Percentiles rank a stretch among this genome's conserved stretches.
Evolutionary conservation across 1,140 invertebrate genomes (phyloP).

Genomic region (Heliconius himera): DNA sequence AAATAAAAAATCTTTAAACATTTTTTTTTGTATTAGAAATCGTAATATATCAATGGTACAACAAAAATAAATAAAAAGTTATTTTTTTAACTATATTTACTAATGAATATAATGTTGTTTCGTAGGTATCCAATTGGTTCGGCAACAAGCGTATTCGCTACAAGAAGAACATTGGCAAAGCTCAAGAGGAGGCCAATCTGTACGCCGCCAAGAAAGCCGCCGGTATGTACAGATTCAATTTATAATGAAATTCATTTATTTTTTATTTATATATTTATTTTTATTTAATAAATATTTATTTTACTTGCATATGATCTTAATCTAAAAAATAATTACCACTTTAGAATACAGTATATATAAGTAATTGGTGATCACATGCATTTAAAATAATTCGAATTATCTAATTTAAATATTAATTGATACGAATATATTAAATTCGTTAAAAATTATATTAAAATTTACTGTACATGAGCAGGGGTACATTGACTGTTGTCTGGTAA

Average conservation of each 20-base stretch:
- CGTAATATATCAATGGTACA: too few species aligned
- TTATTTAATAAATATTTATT: background rate
- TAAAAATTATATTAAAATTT: background rate
- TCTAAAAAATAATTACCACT: background rate
- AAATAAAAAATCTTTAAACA: too few species aligned
- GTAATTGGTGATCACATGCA: background rate
- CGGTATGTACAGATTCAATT: conserved; percentile 79
- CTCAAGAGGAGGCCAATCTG: conserved; percentile 99
- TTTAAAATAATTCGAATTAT: background rate
- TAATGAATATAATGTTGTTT: conserved; percentile 3
- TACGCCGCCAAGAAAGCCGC: conserved; percentile 99
- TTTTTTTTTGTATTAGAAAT: too few species aligned
- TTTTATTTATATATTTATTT: conserved; percentile 1
- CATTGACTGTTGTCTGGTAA: conserved; percentile 5
- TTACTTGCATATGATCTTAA: background rate
- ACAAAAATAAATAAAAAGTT: background rate
- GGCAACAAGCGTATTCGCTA: conserved; percentile 99
- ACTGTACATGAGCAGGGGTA: background rate
- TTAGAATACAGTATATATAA: background rate
- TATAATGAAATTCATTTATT: background rate
- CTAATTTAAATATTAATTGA: background rate
- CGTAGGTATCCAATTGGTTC: conserved; percentile 99
- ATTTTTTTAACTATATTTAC: background rate
- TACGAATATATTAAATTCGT: too few species aligned
- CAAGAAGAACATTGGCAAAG: conserved; percentile 99